Conservation (phyloP, 2,797 vertebrate genomes). For the Gallinago stenura region DNA sequence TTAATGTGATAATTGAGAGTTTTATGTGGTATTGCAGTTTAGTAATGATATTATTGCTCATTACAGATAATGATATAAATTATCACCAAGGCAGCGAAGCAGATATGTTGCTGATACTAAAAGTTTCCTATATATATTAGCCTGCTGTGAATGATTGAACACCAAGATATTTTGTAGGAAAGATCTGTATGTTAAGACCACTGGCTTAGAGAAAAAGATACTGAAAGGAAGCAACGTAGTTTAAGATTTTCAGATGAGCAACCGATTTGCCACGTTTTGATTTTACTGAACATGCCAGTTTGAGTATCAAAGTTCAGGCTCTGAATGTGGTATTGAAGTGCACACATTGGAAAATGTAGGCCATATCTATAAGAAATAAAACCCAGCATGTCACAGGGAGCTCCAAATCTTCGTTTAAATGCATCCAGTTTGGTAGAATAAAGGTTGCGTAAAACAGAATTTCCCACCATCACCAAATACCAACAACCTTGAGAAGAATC, state of each 20-base stretch:
- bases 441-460: background rate
- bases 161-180: background rate
- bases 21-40: constrained; percentile 43
- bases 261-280: background rate
- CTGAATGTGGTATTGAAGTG: background rate
- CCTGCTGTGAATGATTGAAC: background rate
- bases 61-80: constrained; percentile 55
- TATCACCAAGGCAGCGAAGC: background rate
- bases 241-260: background rate
- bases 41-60: constrained; percentile 43
- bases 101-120: background rate
- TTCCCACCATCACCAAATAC: background rate
- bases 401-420: background rate
- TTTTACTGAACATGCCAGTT: background rate
- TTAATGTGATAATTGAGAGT: constrained; percentile 53
- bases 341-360: background rate
- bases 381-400: background rate
- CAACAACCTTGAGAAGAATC: background rate
- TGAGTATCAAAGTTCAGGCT: background rate
- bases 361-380: background rate
- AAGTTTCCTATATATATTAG: background rate
- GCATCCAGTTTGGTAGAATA: background rate
- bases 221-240: background rate
- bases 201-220: background rate
- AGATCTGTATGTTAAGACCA: background rate